A percentile compares a stretch with the other conserved stretches of the same genome.
phyloP scores from a whole-genome alignment of 1,140 invertebrate species.

The Hyles vespertilio region DNA sequence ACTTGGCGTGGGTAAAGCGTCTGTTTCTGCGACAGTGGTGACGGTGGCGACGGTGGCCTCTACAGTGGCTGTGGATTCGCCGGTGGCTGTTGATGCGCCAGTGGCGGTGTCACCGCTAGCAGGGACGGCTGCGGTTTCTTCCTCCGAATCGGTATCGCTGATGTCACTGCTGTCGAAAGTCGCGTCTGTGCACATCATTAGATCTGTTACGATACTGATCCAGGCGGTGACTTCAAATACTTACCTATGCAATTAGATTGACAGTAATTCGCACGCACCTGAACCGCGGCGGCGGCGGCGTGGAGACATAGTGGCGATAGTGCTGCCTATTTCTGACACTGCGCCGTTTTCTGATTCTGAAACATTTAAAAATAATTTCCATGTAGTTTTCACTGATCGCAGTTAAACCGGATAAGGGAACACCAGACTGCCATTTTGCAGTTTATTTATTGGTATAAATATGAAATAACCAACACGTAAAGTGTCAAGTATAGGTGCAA shows the following conservation, averaged over 20 bases:
- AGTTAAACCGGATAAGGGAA: neutral
- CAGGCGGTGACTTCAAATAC: too few species aligned
- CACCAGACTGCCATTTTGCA: neutral
- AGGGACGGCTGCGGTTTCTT: slow-evolving; percentile 12
- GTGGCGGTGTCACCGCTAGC: neutral
- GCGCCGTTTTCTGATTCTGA: slow-evolving; percentile 11
- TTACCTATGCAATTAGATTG: too few species aligned
- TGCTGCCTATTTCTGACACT: neutral
- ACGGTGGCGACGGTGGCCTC: neutral
- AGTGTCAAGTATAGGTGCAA: neutral
- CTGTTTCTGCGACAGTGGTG: neutral
- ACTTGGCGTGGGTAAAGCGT: neutral
- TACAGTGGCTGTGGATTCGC: neutral
- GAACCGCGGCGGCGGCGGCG: slow-evolving; percentile 20
- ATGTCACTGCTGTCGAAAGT: slow-evolving; percentile 59
- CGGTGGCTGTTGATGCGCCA: neutral
- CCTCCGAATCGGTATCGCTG: slow-evolving; percentile 42
- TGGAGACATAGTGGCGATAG: slow-evolving; percentile 13
- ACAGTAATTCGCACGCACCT: slow-evolving; percentile 12
- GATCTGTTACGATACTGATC: too few species aligned
- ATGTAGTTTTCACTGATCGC: too few species aligned
- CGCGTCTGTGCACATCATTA: slow-evolving; percentile 25
- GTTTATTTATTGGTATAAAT: neutral
- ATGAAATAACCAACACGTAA: too few species aligned
- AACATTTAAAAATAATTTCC: neutral